Conservation (phyloP, 2,888 invertebrate species). For the Amblyjoppa fuscipennis region DNA sequence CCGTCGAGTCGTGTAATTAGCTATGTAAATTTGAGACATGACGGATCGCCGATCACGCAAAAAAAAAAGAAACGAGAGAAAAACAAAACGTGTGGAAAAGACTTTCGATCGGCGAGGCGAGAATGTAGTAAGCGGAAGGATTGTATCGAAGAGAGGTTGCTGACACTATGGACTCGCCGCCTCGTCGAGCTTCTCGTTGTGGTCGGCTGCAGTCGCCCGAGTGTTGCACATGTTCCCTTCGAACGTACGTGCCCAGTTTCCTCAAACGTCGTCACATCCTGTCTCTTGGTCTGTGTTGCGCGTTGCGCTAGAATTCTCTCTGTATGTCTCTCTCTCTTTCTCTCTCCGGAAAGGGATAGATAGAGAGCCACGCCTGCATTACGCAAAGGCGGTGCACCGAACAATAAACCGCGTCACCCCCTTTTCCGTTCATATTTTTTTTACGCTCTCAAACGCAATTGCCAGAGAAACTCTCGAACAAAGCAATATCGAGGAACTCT, state of each 20-base stretch:
- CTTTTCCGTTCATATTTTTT: constrained; percentile 60
- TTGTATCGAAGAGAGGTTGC: constrained; percentile 64
- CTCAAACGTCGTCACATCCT: constrained; percentile 79
- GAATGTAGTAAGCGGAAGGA: constrained; percentile 57
- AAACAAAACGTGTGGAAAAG: constrained; percentile 3
- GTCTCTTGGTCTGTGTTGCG: constrained; percentile 64
- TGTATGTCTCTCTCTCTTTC: constrained; percentile 3
- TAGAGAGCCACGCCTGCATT: constrained; percentile 77
- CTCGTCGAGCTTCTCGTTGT: constrained; percentile 51
- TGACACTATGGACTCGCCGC: constrained; percentile 62
- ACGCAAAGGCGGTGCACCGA: constrained; percentile 70
- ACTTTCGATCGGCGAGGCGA: constrained; percentile 57
- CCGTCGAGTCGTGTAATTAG: constrained; percentile 49
- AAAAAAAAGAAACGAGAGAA: constrained; percentile 3
- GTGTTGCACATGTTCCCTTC: constrained; percentile 69
- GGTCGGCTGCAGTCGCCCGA: constrained; percentile 39
- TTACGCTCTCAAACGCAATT: constrained; percentile 61
- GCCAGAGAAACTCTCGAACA: constrained; percentile 40
- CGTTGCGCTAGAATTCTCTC: constrained; percentile 28
- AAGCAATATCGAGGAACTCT: constrained; percentile 12
- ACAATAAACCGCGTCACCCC: constrained; percentile 36
- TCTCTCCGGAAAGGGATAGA: constrained; percentile 5
- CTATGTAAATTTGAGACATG: constrained; percentile 51
- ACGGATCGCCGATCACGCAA: constrained; percentile 13
- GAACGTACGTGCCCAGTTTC: constrained; percentile 78